Percentiles rank a stretch among this genome's conserved stretches.
Conservation (phyloP, 2,113 vertebrate species). For the Phaethornis superciliosus region DNA sequence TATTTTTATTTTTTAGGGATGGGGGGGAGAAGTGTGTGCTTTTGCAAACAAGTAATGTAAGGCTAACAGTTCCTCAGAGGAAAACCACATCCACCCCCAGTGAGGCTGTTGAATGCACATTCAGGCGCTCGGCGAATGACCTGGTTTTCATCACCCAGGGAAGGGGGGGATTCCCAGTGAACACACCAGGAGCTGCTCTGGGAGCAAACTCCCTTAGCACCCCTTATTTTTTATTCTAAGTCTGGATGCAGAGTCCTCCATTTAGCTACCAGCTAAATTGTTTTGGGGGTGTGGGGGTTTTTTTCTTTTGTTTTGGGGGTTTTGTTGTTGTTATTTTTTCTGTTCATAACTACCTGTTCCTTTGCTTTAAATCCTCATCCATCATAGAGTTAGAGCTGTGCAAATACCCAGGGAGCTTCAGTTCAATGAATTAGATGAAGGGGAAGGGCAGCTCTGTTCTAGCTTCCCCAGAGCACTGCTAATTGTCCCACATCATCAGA, state of each 20-base stretch:
- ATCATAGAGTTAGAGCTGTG: not conserved
- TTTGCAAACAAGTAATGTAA: constrained; percentile 42
- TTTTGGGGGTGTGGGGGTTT: not conserved
- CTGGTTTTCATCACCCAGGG: not conserved
- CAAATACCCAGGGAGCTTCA: not conserved
- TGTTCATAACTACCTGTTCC: not conserved
- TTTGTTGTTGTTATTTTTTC: not conserved
- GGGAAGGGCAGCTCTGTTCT: not conserved
- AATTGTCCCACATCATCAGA: not conserved
- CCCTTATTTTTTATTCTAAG: not conserved
- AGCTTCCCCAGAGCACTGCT: not conserved
- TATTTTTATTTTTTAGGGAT: constrained; percentile 49
- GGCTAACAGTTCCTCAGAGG: constrained; percentile 4
- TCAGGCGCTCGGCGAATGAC: not conserved
- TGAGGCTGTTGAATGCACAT: not conserved
- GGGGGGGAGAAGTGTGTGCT: not conserved
- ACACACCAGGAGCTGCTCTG: not conserved
- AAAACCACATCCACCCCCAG: not conserved
- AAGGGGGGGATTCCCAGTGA: not conserved
- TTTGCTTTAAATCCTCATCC: not conserved
- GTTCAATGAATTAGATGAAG: not conserved
- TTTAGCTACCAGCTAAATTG: not conserved
- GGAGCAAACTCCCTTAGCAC: not conserved
- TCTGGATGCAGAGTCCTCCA: not conserved
- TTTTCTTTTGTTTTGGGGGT: not conserved